Percentiles rank a stretch among this genome's conserved stretches.
Conservation (phyloP, 2,113 vertebrate genomes). For the Tympanuchus pallidicinctus region DNA sequence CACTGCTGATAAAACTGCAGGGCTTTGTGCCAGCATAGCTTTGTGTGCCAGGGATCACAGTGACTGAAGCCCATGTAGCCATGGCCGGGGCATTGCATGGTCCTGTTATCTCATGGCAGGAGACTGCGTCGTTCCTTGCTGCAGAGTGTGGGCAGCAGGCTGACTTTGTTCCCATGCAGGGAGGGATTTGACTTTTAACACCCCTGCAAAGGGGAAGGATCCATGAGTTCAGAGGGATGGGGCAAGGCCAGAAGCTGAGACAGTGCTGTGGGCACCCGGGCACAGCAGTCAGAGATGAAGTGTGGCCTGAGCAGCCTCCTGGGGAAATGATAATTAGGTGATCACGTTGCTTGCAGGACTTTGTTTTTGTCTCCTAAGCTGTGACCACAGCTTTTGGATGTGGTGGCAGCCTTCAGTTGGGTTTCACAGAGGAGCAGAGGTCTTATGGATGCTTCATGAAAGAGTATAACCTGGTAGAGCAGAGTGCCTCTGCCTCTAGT, state of each 20-base stretch:
- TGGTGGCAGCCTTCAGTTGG: rapidly evolving
- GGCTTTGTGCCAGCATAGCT: not conserved
- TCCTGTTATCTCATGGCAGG: not conserved
- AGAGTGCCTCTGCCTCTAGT: not conserved
- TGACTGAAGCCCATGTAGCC: not conserved
- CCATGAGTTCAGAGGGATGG: not conserved
- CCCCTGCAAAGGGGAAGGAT: rapidly evolving
- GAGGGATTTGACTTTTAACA: not conserved
- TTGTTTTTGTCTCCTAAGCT: not conserved
- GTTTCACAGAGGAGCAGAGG: rapidly evolving
- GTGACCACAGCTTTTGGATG: rapidly evolving
- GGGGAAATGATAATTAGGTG: not conserved
- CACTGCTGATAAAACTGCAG: not conserved
- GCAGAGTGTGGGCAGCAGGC: not conserved
- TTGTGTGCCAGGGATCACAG: not conserved
- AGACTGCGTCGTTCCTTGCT: rapidly evolving
- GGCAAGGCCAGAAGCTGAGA: not conserved
- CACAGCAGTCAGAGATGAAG: rapidly evolving
- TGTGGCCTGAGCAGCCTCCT: not conserved
- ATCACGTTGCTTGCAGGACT: not conserved
- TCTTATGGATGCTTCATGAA: not conserved
- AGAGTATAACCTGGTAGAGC: not conserved
- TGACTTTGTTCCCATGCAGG: not conserved
- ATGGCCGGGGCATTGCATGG: not conserved
- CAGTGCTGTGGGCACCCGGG: not conserved